Evolutionary conservation across 2,113 vertebrate genomes (phyloP).

Genomic region (Cervus canadensis): DNA sequence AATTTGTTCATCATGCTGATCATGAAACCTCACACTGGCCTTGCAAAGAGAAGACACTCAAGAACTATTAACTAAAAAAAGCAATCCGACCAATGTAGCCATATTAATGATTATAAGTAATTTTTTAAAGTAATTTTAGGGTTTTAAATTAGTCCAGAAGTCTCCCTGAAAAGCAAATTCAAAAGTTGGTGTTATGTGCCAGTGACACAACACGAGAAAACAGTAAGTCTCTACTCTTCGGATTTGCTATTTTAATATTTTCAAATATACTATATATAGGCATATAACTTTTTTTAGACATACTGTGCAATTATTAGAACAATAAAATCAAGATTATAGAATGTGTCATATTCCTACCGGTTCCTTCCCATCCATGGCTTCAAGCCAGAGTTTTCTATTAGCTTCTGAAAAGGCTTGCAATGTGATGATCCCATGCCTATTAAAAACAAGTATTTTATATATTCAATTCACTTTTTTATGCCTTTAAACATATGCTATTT

Average conservation of each 20-base stretch:
- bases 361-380: conserved; percentile 99
- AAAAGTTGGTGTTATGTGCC: background rate
- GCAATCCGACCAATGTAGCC: background rate
- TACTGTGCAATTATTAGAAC: background rate
- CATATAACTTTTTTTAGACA: background rate
- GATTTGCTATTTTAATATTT: background rate
- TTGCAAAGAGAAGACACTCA: background rate
- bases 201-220: background rate
- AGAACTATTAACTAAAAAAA: background rate
- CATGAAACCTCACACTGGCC: background rate
- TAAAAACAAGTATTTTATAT: conserved; percentile 58
- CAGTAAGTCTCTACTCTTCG: background rate
- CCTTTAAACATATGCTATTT: background rate
- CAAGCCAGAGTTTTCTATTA: conserved; percentile 95
- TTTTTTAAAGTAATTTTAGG: background rate
- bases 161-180: background rate
- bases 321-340: background rate
- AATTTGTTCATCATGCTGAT: background rate
- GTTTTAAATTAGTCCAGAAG: background rate
- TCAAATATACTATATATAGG: background rate
- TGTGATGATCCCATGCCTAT: conserved; percentile 94
- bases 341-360: conserved; percentile 84
- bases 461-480: background rate
- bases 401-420: conserved; percentile 96
- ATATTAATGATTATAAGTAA: background rate